Percentiles rank a stretch among this genome's conserved stretches.
phyloP scores from a whole-genome alignment of 2,888 invertebrate genomes.

The Aphidius colemani region DNA sequence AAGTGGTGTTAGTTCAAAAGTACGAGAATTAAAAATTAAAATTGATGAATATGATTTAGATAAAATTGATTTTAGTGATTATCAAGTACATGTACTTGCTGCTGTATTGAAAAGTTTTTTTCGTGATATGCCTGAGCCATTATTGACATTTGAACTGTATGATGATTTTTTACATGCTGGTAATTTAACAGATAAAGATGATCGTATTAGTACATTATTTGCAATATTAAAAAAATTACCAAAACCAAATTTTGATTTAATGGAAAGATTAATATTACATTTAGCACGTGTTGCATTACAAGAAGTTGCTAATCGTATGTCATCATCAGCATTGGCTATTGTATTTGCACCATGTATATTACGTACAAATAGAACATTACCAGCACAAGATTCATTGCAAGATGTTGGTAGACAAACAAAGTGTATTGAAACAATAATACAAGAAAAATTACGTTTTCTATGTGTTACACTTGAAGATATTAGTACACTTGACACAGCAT shows the following conservation, averaged over 20 bases:
- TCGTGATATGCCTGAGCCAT: slow-evolving; percentile 90
- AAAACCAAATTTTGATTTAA: slow-evolving; percentile 84
- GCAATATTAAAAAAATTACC: slow-evolving; percentile 88
- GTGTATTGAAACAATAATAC: slow-evolving; percentile 88
- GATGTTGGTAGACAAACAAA: slow-evolving; percentile 88
- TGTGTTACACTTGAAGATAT: slow-evolving; percentile 86
- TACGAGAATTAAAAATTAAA: slow-evolving; percentile 74
- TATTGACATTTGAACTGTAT: slow-evolving; percentile 90
- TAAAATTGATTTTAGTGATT: slow-evolving; percentile 74
- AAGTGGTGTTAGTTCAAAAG: slow-evolving; percentile 84
- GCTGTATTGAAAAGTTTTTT: slow-evolving; percentile 88
- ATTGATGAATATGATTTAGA: slow-evolving; percentile 78
- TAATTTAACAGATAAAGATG: slow-evolving; percentile 79
- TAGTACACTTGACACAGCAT: slow-evolving; percentile 85
- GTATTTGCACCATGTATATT: slow-evolving; percentile 95
- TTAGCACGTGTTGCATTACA: slow-evolving; percentile 85
- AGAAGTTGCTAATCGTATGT: slow-evolving; percentile 90
- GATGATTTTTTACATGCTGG: slow-evolving; percentile 92
- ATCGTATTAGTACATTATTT: slow-evolving; percentile 82
- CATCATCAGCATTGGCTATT: slow-evolving; percentile 86
- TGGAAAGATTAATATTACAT: slow-evolving; percentile 92
- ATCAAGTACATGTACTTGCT: slow-evolving; percentile 87
- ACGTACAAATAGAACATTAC: slow-evolving; percentile 82
- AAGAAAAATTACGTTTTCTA: slow-evolving; percentile 84
- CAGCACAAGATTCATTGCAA: slow-evolving; percentile 89